These are phyloP conservation scores for Distichodus sexfasciatus DNA, from an alignment of 2,797 vertebrate species.

Conservation along the genomic window DNA sequence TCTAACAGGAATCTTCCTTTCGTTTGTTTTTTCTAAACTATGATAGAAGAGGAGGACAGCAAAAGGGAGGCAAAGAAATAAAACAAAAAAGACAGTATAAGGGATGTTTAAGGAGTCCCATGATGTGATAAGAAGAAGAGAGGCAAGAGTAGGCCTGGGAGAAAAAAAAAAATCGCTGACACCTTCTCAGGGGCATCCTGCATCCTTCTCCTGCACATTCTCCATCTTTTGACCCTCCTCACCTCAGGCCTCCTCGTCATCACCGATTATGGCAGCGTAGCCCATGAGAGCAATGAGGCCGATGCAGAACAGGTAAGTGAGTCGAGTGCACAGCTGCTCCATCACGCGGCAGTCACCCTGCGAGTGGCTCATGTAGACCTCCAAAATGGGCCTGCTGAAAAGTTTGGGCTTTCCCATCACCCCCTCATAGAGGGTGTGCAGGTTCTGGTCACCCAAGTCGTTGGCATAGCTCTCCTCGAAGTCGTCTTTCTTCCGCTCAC, in stretches of 20 bases:
- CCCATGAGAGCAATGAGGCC: conserved; percentile 80
- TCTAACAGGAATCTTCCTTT: too few relatives aligned
- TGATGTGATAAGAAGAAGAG: background rate
- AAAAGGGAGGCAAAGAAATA: background rate
- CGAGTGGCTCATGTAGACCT: conserved; percentile 75
- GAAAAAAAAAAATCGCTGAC: conserved; percentile 70
- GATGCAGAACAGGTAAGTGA: conserved; percentile 80
- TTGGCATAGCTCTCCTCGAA: conserved; percentile 68
- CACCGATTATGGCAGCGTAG: conserved; percentile 70
- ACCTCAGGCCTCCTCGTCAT: conserved; percentile 70
- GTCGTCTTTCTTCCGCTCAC: conserved; percentile 63
- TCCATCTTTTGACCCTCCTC: conserved; percentile 77
- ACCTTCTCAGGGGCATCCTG: conserved; percentile 68
- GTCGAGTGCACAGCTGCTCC: conserved; percentile 75
- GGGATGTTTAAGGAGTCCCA: background rate
- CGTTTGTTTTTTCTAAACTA: too few relatives aligned
- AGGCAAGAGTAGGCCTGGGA: too few relatives aligned
- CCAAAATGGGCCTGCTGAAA: conserved; percentile 75
- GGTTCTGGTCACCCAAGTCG: conserved; percentile 76
- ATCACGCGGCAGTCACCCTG: conserved; percentile 65
- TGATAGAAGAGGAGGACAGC: background rate
- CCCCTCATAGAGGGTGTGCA: conserved; percentile 76
- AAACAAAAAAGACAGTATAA: background rate
- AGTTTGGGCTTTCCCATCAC: conserved; percentile 75
- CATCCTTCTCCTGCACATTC: conserved; percentile 73